Evolutionary conservation across 2,888 invertebrate species (phyloP), one percentile per base, ranked within the genome.

Genomic region (Cetonia aurata): DNA sequence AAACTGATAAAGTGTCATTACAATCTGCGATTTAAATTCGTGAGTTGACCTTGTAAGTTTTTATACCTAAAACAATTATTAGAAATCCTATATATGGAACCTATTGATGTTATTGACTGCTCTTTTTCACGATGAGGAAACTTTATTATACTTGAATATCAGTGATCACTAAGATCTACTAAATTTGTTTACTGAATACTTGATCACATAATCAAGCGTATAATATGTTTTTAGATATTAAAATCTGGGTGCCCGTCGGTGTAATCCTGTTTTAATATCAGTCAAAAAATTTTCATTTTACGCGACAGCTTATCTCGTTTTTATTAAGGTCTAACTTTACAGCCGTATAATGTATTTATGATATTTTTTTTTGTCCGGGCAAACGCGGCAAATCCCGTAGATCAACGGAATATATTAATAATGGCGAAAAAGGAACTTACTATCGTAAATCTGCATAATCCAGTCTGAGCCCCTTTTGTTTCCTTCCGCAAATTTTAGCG

Each of bases 381-480:
- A 62, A 48, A 62, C 37, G 62, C 17, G 37, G 62, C 50, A 62
- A 62, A 62, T 62, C 62, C 62, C 50, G 62, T 50, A 62, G 62
- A 62, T 62, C 62, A 62, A 62, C 62, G 48, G 50, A 62, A 62
- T 62, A 50, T 62, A 62, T 62, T 62, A 62, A 62, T 62, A 62
- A 62, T 48, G 62, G 33, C 62, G 62, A 62, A 62, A 50, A 62
- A 62, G 62, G 48, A 62, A 62, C 62, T 62, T 62, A 48, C 62
- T 48, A 62, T 62, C 31, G 50, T 62, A 62, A 62, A 62, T 62
- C 62, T 62, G 62, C 62, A 62, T 62, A 62, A 62, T 62, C 62
- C 62, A 62, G 33, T 62, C 62, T 62, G 62, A 62, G 62, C 62
- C 50, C 50, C 62, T 48, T 62, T 62, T 62, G 62, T 62, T 62